Evolutionary conservation across 92 coral and sea anemone genomes (phyloP), one percentile per base, ranked within the genome.

Genomic region (Metridium senile): DNA sequence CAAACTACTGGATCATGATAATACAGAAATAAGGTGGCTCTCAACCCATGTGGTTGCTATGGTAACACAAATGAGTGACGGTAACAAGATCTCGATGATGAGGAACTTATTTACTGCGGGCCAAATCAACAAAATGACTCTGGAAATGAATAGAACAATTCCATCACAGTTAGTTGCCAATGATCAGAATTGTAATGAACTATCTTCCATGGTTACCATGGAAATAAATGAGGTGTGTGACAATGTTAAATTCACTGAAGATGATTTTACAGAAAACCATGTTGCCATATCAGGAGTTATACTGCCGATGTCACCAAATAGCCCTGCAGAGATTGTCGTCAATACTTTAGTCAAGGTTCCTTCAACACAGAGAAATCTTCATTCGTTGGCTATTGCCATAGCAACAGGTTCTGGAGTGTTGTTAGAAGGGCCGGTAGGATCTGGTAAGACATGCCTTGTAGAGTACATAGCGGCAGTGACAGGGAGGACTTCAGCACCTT

Each of bases 401-500:
- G 93, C 92, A 16, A 70, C 97, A 49, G 97, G 93, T 0, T 82
- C 84, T 69, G 97, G 94, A 18, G 85, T 95, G 34, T 75, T 95
- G 54, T 83, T 95, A 13, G 88, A 86, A 45, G 99, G 99, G 57
- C 86, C 93, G 57, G 93, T 95, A 34, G 99, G 99, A 0, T 86
- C 91, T 57, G 97, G 99, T 0, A 95, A 95, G 81, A 95, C 99
- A 29, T 71, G 88, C 31, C 79, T 92, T 20, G 97, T 92, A 18
- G 97, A 95, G 82, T 80, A 89, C 76, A 73, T 95, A 45, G 95
- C 95, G 0, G 66, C 73, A 26, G 66, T 87, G 79, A 75, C 86
- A 47, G 99, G 99, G 32, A 87, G 99, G 53, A 69, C 71, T 8
- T 47, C 81, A 0, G 81, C 96, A 28, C 97, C 93, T 9, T 72